A percentile compares a stretch with the other conserved stretches of the same genome.
Evolutionary conservation across 2,888 invertebrate species (phyloP).

Genomic region (Oscheius sp.): DNA sequence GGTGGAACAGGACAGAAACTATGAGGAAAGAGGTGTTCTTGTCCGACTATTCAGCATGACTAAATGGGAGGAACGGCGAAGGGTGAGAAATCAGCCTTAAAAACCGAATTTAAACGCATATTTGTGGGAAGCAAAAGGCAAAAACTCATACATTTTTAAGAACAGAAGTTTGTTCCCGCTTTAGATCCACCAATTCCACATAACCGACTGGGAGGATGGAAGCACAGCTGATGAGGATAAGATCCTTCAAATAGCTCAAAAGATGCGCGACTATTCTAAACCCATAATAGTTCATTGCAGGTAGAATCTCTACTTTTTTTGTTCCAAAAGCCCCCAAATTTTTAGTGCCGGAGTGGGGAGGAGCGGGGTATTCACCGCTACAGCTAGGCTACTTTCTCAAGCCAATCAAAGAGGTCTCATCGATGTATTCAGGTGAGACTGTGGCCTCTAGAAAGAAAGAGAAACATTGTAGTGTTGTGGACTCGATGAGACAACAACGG

Average conservation of each 20-base stretch:
- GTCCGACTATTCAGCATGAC: neutral
- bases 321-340: neutral
- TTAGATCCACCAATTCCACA: conserved; percentile 60
- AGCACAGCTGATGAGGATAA: neutral
- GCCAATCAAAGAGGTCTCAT: conserved; percentile 43
- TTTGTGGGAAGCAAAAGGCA: neutral
- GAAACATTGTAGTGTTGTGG: conserved; percentile 15
- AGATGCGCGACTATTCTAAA: conserved; percentile 34
- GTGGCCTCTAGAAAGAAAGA: neutral
- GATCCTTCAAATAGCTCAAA: conserved; percentile 33
- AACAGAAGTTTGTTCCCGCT: neutral
- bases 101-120: neutral
- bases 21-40: neutral
- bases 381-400: conserved; percentile 36
- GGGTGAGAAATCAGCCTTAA: conserved; percentile 34
- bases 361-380: conserved; percentile 65
- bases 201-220: conserved; percentile 56
- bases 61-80: conserved; percentile 49
- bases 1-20: conserved; percentile 12
- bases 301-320: conserved; percentile 20
- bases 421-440: conserved; percentile 43
- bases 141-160: neutral
- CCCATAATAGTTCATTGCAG: conserved; percentile 67
- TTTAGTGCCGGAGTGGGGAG: conserved; percentile 67
- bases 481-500: conserved; percentile 26